phyloP scores from a whole-genome alignment of 2,797 vertebrate species.

The Molossus alvarezi region DNA sequence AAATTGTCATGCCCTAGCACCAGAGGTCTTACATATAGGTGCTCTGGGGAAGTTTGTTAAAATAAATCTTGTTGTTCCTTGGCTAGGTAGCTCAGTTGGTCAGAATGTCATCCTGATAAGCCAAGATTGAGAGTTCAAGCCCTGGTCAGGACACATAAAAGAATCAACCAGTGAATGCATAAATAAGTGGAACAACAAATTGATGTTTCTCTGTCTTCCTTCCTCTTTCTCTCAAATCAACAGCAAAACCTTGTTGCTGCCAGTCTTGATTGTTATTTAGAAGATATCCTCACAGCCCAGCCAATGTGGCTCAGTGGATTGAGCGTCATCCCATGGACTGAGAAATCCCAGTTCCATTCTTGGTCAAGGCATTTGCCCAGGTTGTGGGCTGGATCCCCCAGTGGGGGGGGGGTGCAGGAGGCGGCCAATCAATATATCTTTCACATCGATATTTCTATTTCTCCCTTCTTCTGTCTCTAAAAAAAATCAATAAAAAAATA shows the following conservation, averaged over 20 bases:
- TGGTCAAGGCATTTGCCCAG: not conserved
- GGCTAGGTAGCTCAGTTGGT: not conserved
- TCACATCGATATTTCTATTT: not conserved
- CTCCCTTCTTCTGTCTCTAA: not conserved
- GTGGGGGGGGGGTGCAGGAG: not conserved
- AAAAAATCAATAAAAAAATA: not conserved
- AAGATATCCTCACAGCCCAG: too few relatives aligned
- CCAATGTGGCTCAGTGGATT: too few relatives aligned
- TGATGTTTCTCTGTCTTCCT: too few relatives aligned
- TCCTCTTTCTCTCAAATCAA: too few relatives aligned
- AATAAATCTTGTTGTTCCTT: not conserved
- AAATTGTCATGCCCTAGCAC: not conserved
- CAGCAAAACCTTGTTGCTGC: too few relatives aligned
- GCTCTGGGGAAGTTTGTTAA: constrained; percentile 40
- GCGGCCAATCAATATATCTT: not conserved
- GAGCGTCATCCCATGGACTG: too few relatives aligned
- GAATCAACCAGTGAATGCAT: too few relatives aligned
- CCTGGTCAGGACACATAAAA: not conserved
- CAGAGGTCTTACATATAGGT: not conserved
- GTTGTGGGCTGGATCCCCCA: not conserved
- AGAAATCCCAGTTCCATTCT: too few relatives aligned
- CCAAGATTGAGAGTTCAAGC: not conserved
- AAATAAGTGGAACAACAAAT: too few relatives aligned
- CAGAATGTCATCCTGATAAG: not conserved
- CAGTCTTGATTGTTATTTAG: too few relatives aligned